Evolutionary conservation across 2,888 invertebrate genomes (phyloP).

Genomic region (Drosophila demipolita): DNA sequence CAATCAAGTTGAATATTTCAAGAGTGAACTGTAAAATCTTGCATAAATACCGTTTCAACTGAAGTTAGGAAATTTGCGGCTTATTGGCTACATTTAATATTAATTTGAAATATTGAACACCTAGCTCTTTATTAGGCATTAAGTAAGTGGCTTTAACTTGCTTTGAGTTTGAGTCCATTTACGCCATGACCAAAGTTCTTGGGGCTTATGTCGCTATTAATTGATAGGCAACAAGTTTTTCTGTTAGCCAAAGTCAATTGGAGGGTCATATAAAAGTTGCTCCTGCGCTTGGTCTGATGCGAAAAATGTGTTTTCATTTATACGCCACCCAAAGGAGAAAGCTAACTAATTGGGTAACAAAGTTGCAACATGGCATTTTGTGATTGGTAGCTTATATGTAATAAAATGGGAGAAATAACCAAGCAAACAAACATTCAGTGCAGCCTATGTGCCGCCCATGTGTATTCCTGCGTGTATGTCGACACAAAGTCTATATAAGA

Average conservation of each 20-base stretch:
- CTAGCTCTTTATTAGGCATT: conserved; percentile 44
- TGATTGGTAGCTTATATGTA: conserved; percentile 78
- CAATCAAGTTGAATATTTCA: conserved; percentile 60
- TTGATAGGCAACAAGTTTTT: conserved; percentile 69
- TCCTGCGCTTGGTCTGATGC: conserved; percentile 30
- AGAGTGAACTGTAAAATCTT: conserved; percentile 35
- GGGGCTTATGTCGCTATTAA: conserved; percentile 74
- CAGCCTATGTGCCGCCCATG: conserved; percentile 28
- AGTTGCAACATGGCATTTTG: conserved; percentile 74
- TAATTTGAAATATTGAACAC: conserved; percentile 45
- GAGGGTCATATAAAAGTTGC: conserved; percentile 68
- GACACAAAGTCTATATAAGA: conserved; percentile 72
- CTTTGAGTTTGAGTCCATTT: conserved; percentile 18
- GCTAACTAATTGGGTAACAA: conserved; percentile 82
- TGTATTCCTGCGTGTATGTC: conserved; percentile 17
- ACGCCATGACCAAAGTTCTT: conserved; percentile 57
- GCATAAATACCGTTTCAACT: conserved; percentile 26
- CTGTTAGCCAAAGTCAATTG: conserved; percentile 67
- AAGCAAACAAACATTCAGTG: conserved; percentile 37
- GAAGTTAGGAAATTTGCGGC: conserved; percentile 9
- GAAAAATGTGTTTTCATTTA: conserved; percentile 74
- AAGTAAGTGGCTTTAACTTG: conserved; percentile 62
- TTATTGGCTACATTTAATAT: conserved; percentile 28
- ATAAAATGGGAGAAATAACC: conserved; percentile 73
- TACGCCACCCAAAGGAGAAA: conserved; percentile 65